phyloP scores from a whole-genome alignment of 2,113 vertebrate species.

The Nestor notabilis region DNA sequence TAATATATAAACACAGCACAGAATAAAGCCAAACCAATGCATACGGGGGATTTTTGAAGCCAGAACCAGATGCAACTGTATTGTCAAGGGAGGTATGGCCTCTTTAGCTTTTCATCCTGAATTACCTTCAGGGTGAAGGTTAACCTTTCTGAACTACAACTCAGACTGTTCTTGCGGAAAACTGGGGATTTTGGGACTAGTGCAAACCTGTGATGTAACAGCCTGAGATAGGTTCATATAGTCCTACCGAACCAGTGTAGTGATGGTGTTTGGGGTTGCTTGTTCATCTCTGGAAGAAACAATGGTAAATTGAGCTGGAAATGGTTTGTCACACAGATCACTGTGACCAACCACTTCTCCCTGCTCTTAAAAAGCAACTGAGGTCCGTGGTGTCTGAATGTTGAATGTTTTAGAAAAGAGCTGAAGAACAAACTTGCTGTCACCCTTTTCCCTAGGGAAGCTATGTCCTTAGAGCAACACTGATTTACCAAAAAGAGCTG shows the following conservation, averaged over 20 bases:
- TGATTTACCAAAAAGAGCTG: background rate
- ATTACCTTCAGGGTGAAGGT: background rate
- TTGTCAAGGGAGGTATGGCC: background rate
- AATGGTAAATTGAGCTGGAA: background rate
- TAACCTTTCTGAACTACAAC: background rate
- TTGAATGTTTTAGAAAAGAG: background rate
- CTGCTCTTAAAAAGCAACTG: background rate
- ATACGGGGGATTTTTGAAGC: background rate
- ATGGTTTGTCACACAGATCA: rapidly evolving
- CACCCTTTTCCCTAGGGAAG: background rate
- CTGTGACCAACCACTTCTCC: background rate
- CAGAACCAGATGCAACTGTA: background rate
- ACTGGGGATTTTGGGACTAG: background rate
- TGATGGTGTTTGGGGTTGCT: background rate
- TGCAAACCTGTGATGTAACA: background rate
- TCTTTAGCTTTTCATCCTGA: background rate
- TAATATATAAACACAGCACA: background rate
- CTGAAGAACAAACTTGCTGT: background rate
- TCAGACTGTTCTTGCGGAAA: background rate
- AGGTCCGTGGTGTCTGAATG: background rate
- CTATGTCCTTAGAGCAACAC: background rate
- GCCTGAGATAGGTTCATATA: background rate
- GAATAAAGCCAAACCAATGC: background rate
- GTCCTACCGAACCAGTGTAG: background rate
- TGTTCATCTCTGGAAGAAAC: background rate